Percentiles rank a stretch among this genome's conserved stretches.
Conservation (phyloP, 2,113 vertebrate genomes). For the Xiphias gladius region DNA sequence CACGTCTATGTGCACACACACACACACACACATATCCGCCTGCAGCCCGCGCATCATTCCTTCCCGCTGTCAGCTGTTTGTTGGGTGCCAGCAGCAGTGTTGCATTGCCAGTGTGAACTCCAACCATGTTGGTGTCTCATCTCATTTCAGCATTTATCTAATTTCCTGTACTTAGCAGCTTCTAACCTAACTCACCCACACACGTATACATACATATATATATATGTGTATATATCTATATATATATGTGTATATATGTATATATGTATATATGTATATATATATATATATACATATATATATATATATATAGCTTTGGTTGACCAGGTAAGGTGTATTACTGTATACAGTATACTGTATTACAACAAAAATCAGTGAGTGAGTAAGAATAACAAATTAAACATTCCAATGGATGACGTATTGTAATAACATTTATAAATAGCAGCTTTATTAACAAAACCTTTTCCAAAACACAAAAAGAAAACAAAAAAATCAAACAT, state of each 20-base stretch:
- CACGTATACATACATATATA: neutral
- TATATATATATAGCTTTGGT: too few relatives aligned
- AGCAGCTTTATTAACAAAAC: neutral
- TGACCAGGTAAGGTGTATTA: too few relatives aligned
- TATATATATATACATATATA: too few relatives aligned
- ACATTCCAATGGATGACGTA: neutral
- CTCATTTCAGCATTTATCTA: neutral
- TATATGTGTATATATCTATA: neutral
- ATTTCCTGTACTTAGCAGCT: slow-evolving; percentile 13
- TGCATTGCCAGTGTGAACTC: slow-evolving; percentile 19
- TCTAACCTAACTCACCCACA: neutral
- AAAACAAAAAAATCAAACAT: neutral
- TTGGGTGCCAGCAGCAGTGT: neutral
- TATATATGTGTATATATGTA: neutral
- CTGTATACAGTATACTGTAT: too few relatives aligned
- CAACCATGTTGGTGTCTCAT: too few relatives aligned
- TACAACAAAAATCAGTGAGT: neutral
- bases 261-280: neutral
- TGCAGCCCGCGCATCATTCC: neutral
- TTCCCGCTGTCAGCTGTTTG: neutral
- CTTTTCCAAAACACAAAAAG: neutral
- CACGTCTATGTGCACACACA: neutral
- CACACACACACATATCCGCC: neutral
- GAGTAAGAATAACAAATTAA: neutral
- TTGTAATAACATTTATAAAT: neutral